phyloP scores from a whole-genome alignment of 2,888 invertebrate genomes.

The Harmothoe impar region DNA sequence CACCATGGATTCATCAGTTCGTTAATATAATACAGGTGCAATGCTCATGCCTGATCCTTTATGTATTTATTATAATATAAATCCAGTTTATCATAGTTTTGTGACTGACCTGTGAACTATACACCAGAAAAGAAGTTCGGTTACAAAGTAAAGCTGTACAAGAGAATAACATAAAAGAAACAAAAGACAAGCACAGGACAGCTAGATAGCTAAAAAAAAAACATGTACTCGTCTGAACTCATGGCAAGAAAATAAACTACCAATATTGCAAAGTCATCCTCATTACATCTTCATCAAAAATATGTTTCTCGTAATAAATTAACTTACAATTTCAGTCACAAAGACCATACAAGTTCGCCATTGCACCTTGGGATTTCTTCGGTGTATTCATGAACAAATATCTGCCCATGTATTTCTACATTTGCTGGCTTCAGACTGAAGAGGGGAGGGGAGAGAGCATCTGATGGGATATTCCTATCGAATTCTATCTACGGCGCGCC shows the following conservation, averaged over 20 bases:
- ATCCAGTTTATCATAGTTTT: constrained; percentile 25
- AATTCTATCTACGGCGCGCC: constrained; percentile 27
- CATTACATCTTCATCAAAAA: constrained; percentile 45
- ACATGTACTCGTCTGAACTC: constrained; percentile 41
- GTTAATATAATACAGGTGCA: constrained; percentile 36
- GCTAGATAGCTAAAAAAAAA: constrained; percentile 40
- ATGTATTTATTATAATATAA: constrained; percentile 12
- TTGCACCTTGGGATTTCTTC: constrained; percentile 47
- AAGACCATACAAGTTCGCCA: not conserved
- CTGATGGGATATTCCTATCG: not conserved
- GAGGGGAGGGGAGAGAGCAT: not conserved
- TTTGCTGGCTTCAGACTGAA: not conserved
- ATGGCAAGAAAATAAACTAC: constrained; percentile 52
- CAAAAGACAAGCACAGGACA: constrained; percentile 38
- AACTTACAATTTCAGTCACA: constrained; percentile 28
- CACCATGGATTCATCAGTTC: constrained; percentile 61
- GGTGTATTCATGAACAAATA: constrained; percentile 13
- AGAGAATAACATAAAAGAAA: not conserved
- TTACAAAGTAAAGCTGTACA: constrained; percentile 43
- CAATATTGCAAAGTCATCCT: constrained; percentile 32
- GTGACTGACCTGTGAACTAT: constrained; percentile 54
- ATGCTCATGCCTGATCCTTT: constrained; percentile 21
- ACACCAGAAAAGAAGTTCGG: constrained; percentile 1
- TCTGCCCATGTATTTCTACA: not conserved
- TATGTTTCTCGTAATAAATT: not conserved